Conservation (phyloP, 2,797 vertebrate genomes). For the Artibeus jamaicensis region DNA sequence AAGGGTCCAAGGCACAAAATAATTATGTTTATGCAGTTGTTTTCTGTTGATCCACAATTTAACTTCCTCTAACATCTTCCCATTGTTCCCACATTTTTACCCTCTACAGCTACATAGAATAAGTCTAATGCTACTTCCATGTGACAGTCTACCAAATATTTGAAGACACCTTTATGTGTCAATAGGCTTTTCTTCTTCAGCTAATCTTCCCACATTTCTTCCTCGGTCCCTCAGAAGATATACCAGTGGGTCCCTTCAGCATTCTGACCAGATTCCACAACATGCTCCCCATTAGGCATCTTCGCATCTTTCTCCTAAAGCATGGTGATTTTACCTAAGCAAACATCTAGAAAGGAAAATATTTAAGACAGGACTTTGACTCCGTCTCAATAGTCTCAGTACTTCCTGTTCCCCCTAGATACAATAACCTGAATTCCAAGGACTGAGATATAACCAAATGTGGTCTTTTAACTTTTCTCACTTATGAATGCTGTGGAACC, state of each 20-base stretch:
- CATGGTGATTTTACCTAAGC: neutral
- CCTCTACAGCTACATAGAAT: neutral
- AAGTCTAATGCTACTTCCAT: neutral
- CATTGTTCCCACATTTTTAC: neutral
- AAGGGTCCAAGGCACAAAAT: neutral
- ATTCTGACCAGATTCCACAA: neutral
- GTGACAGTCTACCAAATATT: neutral
- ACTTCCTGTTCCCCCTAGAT: neutral
- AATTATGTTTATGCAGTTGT: neutral
- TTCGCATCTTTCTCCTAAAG: neutral
- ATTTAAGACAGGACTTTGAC: neutral
- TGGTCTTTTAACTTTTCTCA: neutral
- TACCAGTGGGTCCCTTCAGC: neutral
- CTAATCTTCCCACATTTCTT: neutral
- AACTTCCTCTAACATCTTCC: neutral
- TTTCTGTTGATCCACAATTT: slow-evolving; percentile 38
- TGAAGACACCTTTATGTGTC: neutral
- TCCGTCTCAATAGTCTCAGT: neutral
- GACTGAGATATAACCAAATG: neutral
- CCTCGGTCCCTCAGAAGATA: neutral
- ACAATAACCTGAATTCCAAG: neutral
- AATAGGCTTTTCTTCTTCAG: neutral
- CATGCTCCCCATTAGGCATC: neutral
- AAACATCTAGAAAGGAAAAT: neutral
- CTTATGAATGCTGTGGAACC: neutral